These are phyloP conservation scores for Marmota monax DNA, from an alignment of 2,113 vertebrate species.

Conservation along the genomic window DNA sequence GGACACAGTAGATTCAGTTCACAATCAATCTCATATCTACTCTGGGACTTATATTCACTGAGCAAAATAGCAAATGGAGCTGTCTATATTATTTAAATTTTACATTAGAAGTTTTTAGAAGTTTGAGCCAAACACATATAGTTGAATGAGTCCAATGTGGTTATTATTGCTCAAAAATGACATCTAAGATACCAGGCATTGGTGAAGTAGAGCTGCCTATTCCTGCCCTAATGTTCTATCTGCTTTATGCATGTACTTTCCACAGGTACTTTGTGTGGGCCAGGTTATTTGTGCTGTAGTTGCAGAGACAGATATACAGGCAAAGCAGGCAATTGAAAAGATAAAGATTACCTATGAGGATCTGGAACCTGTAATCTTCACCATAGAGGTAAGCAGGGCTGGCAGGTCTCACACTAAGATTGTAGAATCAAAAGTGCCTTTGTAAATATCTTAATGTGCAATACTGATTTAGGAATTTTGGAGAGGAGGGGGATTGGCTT, in stretches of 20 bases:
- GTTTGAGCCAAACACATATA: not conserved
- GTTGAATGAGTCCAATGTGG: not conserved
- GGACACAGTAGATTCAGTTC: not conserved
- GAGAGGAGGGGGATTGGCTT: not conserved
- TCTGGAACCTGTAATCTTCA: constrained; percentile 87
- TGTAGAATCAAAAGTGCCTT: not conserved
- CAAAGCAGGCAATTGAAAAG: constrained; percentile 84
- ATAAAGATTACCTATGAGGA: constrained; percentile 87
- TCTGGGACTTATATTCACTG: not conserved
- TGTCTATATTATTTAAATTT: not conserved
- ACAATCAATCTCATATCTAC: not conserved
- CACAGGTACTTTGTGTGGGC: constrained; percentile 88
- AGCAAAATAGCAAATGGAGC: not conserved
- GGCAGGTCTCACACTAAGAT: not conserved
- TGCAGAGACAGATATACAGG: constrained; percentile 85
- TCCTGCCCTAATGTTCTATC: not conserved
- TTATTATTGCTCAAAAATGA: constrained; percentile 1
- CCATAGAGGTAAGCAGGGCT: constrained; percentile 81
- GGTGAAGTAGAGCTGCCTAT: not conserved
- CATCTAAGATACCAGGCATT: not conserved
- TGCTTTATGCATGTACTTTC: not conserved
- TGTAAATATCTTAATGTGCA: not conserved
- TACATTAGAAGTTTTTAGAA: not conserved
- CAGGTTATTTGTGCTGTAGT: constrained; percentile 88
- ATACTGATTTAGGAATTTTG: not conserved